phyloP scores from a whole-genome alignment of 2,888 invertebrate species.

The Serrognathus titanus region DNA sequence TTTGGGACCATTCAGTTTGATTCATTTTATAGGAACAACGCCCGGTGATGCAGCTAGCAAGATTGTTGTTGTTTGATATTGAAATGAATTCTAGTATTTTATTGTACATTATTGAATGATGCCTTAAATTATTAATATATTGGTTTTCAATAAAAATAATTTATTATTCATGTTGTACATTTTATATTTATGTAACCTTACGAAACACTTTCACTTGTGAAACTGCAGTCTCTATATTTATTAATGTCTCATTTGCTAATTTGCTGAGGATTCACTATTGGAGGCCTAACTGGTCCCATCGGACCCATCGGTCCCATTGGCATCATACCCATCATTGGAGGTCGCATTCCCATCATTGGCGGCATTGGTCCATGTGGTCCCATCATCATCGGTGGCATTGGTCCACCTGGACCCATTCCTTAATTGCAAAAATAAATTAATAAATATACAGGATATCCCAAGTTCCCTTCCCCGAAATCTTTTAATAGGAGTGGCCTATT shows the following conservation, averaged over 20 bases:
- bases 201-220: neutral
- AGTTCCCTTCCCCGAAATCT: too few relatives aligned
- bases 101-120: constrained; percentile 15
- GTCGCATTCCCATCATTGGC: constrained; percentile 79
- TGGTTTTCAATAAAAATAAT: constrained; percentile 29
- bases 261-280: constrained; percentile 44
- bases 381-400: constrained; percentile 61
- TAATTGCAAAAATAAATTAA: constrained; percentile 9
- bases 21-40: neutral
- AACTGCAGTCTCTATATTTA: neutral
- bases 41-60: too few relatives aligned
- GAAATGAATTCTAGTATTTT: neutral
- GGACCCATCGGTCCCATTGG: constrained; percentile 69
- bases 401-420: constrained; percentile 50
- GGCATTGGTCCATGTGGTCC: constrained; percentile 71
- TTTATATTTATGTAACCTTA: constrained; percentile 1
- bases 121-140: constrained; percentile 44
- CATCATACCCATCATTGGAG: constrained; percentile 76
- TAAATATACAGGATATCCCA: too few relatives aligned
- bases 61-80: neutral
- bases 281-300: constrained; percentile 72
- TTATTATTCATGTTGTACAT: constrained; percentile 9
- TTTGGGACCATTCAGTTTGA: neutral
- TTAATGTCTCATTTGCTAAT: neutral
- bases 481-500: too few relatives aligned